Evolutionary conservation across 1,140 invertebrate genomes (phyloP), one percentile per base, ranked within the genome.

Genomic region (Leptopilina clavipes): DNA sequence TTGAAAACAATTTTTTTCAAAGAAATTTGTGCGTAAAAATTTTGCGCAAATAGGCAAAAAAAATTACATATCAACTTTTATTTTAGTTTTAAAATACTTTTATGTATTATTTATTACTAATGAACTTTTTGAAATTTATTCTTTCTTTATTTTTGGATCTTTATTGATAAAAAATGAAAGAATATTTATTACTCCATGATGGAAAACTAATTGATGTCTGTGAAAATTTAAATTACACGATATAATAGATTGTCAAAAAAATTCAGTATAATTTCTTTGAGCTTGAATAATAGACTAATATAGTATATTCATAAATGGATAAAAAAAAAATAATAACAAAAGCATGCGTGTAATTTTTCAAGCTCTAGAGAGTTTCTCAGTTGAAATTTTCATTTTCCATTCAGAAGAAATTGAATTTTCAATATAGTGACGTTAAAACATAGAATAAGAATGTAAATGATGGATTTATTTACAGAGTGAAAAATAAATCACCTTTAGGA

Each of bases 371-470:
- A 52, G 48, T n/a, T 52, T 48, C 45, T 48, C 11, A 48, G 8
- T 48, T 52, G 48, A n/a, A 52, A 52, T 52, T 52, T 52, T 52
- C n/a, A 52, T 52, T 52, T 52, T 52, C 48, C 48, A 17, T 52
- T 52, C 48, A 52, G 3, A 52, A 52, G 48, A 52, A 52, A 52
- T 52, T 52, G 48, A 52, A 52, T 52, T 52, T 40, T 52, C 14
- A 52, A n/a, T 52, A 52, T 52, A 52, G 48, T 17, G 48, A 52
- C 48, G 48, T 52, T 52, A 17, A 52, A 52, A 52, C n/a, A 17
- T 17, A 52, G 48, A 52, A 17, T 52, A 52, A 17, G n/a, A 52
- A 52, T 52, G 17, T 52, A 52, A 52, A 52, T 52, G 48, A 52
- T 48, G 45, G n/a, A 48, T 31, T 31, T 48, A 48, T 48, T 48